Percentiles rank a stretch among this genome's conserved stretches.
Evolutionary conservation across 37 sponge, comb jelly and placozoan species (phyloP).

Genomic region (Halichondria panicea): DNA sequence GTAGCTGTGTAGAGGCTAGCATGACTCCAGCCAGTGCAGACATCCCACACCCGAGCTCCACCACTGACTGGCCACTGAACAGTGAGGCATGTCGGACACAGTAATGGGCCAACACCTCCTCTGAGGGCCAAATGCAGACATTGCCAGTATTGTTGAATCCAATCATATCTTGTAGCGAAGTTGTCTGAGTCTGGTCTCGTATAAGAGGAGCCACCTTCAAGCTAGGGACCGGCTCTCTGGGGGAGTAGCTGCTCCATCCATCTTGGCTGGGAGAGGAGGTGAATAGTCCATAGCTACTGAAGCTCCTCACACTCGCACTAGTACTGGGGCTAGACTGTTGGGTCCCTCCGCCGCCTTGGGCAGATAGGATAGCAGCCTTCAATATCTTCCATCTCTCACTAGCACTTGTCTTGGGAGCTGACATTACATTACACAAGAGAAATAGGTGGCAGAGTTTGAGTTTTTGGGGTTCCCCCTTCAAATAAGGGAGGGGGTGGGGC

Average conservation of each 20-base stretch:
- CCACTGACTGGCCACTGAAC: slow-evolving; percentile 36
- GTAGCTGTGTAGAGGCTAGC: slow-evolving; percentile 38
- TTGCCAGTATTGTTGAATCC: slow-evolving; percentile 88
- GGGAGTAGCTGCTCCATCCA: not conserved
- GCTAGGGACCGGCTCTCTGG: not conserved
- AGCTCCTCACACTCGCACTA: slow-evolving; percentile 46
- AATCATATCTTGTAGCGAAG: slow-evolving; percentile 29
- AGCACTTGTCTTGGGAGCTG: slow-evolving; percentile 5
- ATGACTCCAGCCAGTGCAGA: slow-evolving; percentile 71
- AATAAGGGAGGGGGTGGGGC: too few relatives aligned
- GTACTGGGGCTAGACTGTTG: too few relatives aligned
- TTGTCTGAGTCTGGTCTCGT: not conserved
- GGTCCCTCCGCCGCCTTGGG: not conserved
- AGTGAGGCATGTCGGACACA: slow-evolving; percentile 40
- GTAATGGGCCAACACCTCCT: slow-evolving; percentile 75
- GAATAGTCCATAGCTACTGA: slow-evolving; percentile 38
- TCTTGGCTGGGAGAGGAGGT: not conserved
- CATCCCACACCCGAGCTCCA: slow-evolving; percentile 85
- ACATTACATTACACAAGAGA: too few relatives aligned
- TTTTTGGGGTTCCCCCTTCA: too few relatives aligned
- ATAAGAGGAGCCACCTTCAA: not conserved
- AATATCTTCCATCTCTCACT: slow-evolving; percentile 47
- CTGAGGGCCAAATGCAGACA: slow-evolving; percentile 81
- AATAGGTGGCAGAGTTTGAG: too few relatives aligned
- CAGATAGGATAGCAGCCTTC: slow-evolving; percentile 30